phyloP scores from a whole-genome alignment of 2,797 vertebrate species.

The Gallirallus australis region DNA sequence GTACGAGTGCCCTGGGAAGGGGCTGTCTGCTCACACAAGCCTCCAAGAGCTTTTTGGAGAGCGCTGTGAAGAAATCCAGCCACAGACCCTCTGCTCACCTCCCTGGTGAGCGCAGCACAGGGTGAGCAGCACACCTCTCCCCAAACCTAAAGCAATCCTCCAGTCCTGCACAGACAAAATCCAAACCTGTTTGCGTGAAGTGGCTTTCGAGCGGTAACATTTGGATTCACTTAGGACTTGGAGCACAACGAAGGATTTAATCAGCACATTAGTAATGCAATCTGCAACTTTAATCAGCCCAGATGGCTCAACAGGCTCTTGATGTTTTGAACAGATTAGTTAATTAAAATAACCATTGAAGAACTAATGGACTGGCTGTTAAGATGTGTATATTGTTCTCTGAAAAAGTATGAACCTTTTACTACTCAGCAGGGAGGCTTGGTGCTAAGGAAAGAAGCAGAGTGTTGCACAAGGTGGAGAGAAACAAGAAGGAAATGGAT shows the following conservation, averaged over 20 bases:
- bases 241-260: neutral
- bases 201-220: neutral
- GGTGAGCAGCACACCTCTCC: neutral
- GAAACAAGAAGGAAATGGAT: neutral
- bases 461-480: neutral
- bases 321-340: neutral
- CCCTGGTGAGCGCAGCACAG: neutral
- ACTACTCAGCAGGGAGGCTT: neutral
- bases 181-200: neutral
- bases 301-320: neutral
- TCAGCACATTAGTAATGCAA: slow-evolving; percentile 5
- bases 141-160: neutral
- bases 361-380: neutral
- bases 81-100: neutral
- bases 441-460: neutral
- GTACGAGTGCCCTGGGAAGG: neutral
- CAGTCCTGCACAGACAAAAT: neutral
- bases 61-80: neutral
- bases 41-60: neutral
- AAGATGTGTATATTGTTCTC: neutral
- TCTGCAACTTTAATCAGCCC: neutral
- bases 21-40: neutral
- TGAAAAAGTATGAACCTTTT: neutral
- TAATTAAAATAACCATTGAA: slow-evolving; percentile 25
- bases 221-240: neutral